A percentile compares a stretch with the other conserved stretches of the same genome.
Conservation (phyloP, 2,797 vertebrate genomes). For the Muscicapa striata region DNA sequence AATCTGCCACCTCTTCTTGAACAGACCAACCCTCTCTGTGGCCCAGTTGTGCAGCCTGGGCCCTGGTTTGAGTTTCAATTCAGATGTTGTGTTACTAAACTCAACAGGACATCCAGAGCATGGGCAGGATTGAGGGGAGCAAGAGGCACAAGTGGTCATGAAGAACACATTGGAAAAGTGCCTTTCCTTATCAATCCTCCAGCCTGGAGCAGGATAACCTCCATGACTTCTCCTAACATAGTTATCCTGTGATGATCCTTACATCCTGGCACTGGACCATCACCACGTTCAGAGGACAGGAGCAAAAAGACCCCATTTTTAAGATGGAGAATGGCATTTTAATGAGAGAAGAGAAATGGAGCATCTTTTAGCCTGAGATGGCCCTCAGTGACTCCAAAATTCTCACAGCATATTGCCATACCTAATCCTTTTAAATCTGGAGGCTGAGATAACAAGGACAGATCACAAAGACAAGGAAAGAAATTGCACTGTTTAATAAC, state of each 20-base stretch:
- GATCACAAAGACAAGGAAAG: not conserved
- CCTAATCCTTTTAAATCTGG: not conserved
- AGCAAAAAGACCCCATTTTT: not conserved
- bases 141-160: not conserved
- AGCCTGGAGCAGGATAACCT: not conserved
- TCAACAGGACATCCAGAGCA: not conserved
- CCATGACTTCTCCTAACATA: not conserved
- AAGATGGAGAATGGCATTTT: not conserved
- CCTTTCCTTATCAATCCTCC: not conserved
- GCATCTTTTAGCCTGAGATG: not conserved
- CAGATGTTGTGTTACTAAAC: not conserved
- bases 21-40: not conserved
- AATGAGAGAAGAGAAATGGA: not conserved
- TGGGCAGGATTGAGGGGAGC: not conserved
- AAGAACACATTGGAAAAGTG: not conserved
- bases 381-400: not conserved
- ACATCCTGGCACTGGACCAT: not conserved
- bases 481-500: not conserved
- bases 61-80: not conserved
- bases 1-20: not conserved
- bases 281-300: not conserved
- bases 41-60: not conserved
- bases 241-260: not conserved
- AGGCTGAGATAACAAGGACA: not conserved
- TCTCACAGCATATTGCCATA: not conserved